Evolutionary conservation across 2,113 vertebrate species (phyloP), one percentile per base, ranked within the genome.

Genomic region (Hippocampus zosterae): DNA sequence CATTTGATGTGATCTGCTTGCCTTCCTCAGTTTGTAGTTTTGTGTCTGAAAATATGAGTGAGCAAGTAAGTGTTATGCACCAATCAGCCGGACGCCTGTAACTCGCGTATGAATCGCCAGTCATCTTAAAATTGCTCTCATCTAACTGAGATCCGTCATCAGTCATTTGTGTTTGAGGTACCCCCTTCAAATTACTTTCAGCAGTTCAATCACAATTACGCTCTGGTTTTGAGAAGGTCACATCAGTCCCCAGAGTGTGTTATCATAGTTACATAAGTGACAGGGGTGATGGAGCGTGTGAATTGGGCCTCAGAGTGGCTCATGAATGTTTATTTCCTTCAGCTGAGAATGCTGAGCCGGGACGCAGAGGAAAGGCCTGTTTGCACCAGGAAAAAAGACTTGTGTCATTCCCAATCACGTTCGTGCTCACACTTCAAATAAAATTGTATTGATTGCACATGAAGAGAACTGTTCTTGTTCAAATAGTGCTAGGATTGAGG

Each of bases 321-420:
- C 13, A 1, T 75, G 67, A 69, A 83, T 6, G 13, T 71, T 82
- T 81, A 33, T 77, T 81, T 81, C 72, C 72, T 0, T 72, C 84
- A 89, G 87, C 84, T 86, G 86, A 86, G 81, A 88, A 87, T 70
- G 73, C 63, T 65, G n/a, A 77, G 71, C 48, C 76, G 41, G 62
- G 84, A 80, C 76, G 75, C 59, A 41, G 62, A 19, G 62, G 72
- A 76, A 42, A 79, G 53, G 55, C 42, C 73, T 37, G 27, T 21
- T 55, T 25, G 23, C 53, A 67, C 69, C 37, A 8, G 70, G 71
- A 65, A 84, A 33, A 12, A 12, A 18, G 18, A 33, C 64, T 61
- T 29, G 3, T 29, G 29, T 29, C 8, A 41, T 63, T 37, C 33
- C 19, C 9, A 16, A 16, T 44, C 11, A 46, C n/a, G 6, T n/a